Evolutionary conservation across 2,797 vertebrate genomes (phyloP).

Genomic region (Remorina albescens): DNA sequence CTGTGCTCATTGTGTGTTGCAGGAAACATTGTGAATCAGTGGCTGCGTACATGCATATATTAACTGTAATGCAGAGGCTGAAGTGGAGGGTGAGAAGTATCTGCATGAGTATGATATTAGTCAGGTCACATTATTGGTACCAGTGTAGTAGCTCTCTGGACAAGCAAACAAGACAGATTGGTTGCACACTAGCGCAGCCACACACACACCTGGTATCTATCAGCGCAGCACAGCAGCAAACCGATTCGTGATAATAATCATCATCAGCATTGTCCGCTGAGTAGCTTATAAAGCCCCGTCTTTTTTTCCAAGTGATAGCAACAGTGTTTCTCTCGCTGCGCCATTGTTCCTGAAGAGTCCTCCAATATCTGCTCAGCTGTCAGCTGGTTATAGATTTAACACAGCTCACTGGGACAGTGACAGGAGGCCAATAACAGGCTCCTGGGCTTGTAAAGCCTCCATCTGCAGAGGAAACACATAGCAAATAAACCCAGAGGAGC

Average conservation of each 20-base stretch:
- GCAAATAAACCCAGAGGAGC: constrained; percentile 78
- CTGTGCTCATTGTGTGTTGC: constrained; percentile 75
- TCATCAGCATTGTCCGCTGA: constrained; percentile 61
- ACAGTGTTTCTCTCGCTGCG: constrained; percentile 61
- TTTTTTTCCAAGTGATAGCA: constrained; percentile 50
- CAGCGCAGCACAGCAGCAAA: constrained; percentile 52
- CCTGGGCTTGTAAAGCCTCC: constrained; percentile 80
- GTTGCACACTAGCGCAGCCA: constrained; percentile 17
- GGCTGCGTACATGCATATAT: constrained; percentile 59
- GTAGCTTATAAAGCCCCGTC: constrained; percentile 68
- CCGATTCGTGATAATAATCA: constrained; percentile 49
- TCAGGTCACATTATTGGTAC: constrained; percentile 37
- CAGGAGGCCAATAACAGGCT: constrained; percentile 79
- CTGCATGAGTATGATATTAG: constrained; percentile 41
- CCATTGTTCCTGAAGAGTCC: constrained; percentile 69
- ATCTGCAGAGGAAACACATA: constrained; percentile 78
- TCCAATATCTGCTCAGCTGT: constrained; percentile 76
- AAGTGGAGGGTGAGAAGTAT: constrained; percentile 29
- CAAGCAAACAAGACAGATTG: constrained; percentile 32
- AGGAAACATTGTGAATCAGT: constrained; percentile 62
- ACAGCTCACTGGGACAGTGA: constrained; percentile 77
- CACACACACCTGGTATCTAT: constrained; percentile 48
- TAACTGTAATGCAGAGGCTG: constrained; percentile 45
- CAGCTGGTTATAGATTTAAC: constrained; percentile 79
- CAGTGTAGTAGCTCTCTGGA: constrained; percentile 30